Evolutionary conservation across 2,888 invertebrate genomes (phyloP).

Genomic region (Temnothorax ravouxi): DNA sequence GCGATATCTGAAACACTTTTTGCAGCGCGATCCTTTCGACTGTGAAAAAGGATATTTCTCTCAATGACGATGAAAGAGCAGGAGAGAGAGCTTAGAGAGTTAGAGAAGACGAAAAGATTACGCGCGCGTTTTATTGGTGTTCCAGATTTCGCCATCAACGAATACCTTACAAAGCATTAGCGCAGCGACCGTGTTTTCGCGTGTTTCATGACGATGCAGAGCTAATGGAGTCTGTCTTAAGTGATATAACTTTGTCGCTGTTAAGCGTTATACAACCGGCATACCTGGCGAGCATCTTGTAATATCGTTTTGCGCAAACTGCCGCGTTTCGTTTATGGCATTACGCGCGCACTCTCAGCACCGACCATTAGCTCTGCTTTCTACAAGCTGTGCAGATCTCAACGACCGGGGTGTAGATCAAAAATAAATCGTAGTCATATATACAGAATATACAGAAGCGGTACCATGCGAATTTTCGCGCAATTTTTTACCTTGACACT

Average conservation of each 20-base stretch:
- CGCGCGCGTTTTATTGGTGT: slow-evolving; percentile 7
- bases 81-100: neutral
- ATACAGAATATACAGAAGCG: slow-evolving; percentile 10
- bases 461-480: neutral
- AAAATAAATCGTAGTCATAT: neutral
- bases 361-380: slow-evolving; percentile 10
- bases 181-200: slow-evolving; percentile 51
- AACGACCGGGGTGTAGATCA: neutral
- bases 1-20: slow-evolving; percentile 64
- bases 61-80: neutral
- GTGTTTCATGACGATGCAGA: slow-evolving; percentile 42
- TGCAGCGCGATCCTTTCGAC: slow-evolving; percentile 37
- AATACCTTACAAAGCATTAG: slow-evolving; percentile 57
- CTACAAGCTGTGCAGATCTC: slow-evolving; percentile 16
- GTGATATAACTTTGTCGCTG: slow-evolving; percentile 50
- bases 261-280: slow-evolving; percentile 30
- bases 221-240: slow-evolving; percentile 56
- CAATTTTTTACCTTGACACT: slow-evolving; percentile 1
- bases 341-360: slow-evolving; percentile 10
- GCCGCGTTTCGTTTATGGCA: slow-evolving; percentile 3
- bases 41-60: slow-evolving; percentile 36
- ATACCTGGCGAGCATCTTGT: slow-evolving; percentile 28
- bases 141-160: slow-evolving; percentile 63
- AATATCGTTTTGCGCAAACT: slow-evolving; percentile 42
- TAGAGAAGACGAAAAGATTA: slow-evolving; percentile 22